Evolutionary conservation across 2,888 invertebrate species (phyloP).

Genomic region (Axea sp.): DNA sequence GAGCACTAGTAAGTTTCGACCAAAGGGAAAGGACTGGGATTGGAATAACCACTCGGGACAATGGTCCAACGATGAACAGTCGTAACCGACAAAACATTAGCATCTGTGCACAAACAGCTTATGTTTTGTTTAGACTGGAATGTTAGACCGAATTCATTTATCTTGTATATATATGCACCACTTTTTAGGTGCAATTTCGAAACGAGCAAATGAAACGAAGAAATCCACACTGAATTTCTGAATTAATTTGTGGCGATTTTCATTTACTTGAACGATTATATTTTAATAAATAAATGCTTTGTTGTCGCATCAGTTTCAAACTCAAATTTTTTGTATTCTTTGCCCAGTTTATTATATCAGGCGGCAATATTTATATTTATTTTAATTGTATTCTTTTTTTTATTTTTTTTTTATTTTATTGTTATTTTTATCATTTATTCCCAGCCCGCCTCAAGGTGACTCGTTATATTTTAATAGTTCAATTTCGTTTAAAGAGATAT

Average conservation of each 20-base stretch:
- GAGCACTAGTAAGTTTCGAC: conserved; percentile 83
- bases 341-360: too few relatives aligned
- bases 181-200: not conserved
- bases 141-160: conserved; percentile 13
- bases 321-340: too few relatives aligned
- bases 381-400: conserved; percentile 3
- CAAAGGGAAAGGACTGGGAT: conserved; percentile 87
- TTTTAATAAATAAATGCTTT: too few relatives aligned
- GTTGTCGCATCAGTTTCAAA: too few relatives aligned
- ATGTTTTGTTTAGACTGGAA: not conserved
- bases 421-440: too few relatives aligned
- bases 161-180: conserved; percentile 17
- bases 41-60: conserved; percentile 81
- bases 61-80: conserved; percentile 76
- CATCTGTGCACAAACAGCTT: not conserved
- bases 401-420: conserved; percentile 1
- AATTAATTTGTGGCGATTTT: too few relatives aligned
- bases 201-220: not conserved
- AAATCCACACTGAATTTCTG: too few relatives aligned
- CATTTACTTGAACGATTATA: too few relatives aligned
- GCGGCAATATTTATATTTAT: too few relatives aligned
- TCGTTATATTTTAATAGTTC: conserved; percentile 32
- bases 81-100: conserved; percentile 67
- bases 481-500: conserved; percentile 33
- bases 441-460: not conserved